phyloP scores from a whole-genome alignment of 2,113 vertebrate species.

The Cheilinus undulatus region DNA sequence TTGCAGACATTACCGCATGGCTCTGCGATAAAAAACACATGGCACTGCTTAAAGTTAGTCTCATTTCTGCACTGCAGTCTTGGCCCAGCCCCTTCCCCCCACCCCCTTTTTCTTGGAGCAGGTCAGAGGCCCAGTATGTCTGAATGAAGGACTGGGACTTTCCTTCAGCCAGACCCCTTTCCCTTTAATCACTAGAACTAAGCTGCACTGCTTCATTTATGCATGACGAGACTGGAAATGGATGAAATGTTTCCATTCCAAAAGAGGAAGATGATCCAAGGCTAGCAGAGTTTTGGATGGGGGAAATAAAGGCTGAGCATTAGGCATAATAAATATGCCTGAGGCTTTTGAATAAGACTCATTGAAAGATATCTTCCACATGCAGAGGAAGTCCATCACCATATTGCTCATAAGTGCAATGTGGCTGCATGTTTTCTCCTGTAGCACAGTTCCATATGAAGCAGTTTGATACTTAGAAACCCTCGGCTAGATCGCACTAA shows the following conservation, averaged over 20 bases:
- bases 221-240: constrained; percentile 69
- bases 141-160: constrained; percentile 56
- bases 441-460: constrained; percentile 22
- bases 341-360: constrained; percentile 36
- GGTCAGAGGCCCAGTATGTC: constrained; percentile 56
- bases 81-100: constrained; percentile 32
- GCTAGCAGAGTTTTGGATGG: constrained; percentile 50
- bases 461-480: constrained; percentile 10
- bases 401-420: constrained; percentile 43
- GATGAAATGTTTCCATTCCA: constrained; percentile 74
- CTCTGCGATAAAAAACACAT: constrained; percentile 41
- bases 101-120: constrained; percentile 14
- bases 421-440: constrained; percentile 47
- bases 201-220: constrained; percentile 75
- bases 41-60: constrained; percentile 52
- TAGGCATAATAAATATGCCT: constrained; percentile 52
- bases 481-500: constrained; percentile 42
- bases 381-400: constrained; percentile 34
- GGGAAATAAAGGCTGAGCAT: constrained; percentile 29
- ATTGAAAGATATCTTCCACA: constrained; percentile 43
- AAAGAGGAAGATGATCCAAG: constrained; percentile 74
- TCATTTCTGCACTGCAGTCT: constrained; percentile 66
- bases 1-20: constrained; percentile 70
- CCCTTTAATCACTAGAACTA: constrained; percentile 66
- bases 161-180: constrained; percentile 54